These are phyloP conservation scores for Polypedilum vanderplanki DNA, from an alignment of 1,140 invertebrate species.

Conservation along the genomic window DNA sequence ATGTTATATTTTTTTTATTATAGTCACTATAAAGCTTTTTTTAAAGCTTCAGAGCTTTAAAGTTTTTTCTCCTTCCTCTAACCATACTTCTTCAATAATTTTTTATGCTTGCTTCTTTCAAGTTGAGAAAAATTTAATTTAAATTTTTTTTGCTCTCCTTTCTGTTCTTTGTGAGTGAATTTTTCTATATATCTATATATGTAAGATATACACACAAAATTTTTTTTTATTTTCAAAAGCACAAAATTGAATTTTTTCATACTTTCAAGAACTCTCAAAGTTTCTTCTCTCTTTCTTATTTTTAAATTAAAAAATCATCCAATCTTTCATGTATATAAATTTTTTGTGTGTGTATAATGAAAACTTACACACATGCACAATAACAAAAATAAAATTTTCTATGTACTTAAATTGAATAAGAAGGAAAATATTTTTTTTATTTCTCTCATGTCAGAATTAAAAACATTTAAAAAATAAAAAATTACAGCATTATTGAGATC, in stretches of 20 bases:
- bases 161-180: neutral
- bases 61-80: neutral
- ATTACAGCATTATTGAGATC: neutral
- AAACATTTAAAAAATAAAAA: neutral
- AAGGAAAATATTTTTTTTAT: neutral
- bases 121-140: neutral
- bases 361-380: constrained; percentile 5
- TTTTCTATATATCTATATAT: neutral
- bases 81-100: neutral
- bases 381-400: neutral
- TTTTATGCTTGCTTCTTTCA: neutral
- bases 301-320: constrained; percentile 17
- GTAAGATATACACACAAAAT: neutral
- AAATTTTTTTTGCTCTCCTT: neutral
- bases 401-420: neutral
- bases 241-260: constrained; percentile 13
- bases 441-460: too few relatives aligned
- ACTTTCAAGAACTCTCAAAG: neutral
- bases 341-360: constrained; percentile 10
- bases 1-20: neutral
- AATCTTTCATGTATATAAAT: constrained; percentile 8
- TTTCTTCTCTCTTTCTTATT: neutral
- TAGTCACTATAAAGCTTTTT: neutral
- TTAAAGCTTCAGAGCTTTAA: neutral
- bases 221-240: constrained; percentile 5